Base-by-base conservation (phyloP, 2,797 vertebrate genomes). In the Anabacerthia variegaticeps region DNA sequence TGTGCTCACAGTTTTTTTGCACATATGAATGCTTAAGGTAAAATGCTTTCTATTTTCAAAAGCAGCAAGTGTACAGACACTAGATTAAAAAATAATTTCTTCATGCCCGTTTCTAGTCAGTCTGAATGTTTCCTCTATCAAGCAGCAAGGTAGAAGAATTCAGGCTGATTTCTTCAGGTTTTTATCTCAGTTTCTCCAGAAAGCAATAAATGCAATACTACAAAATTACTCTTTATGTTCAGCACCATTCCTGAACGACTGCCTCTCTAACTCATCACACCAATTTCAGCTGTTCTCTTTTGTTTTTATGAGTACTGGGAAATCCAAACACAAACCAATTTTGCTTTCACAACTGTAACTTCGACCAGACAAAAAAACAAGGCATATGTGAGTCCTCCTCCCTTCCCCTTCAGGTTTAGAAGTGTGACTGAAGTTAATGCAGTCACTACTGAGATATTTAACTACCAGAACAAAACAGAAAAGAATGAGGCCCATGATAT, bases 21-120 rank as follows among this genome's bases (percentile, higher is more conserved):
- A 89, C 22, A 13, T 48, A 89, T 26, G 30, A 91, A 18, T 0
- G 1, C 68, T 94, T 87, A 71, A 83, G 72, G 65, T 96, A 76
- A 94, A 95, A 89, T 54, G 26, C 37, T 93, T 94, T 85, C 36
- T 77, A 55, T 36, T 91, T 95, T 62, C 81, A 85, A 92, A 85
- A 89, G 30, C 49, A 85, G 68, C 65, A 72, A 92, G 26, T 62
- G n/a, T 68, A 34, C 54, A 68, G 52, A 61, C 27, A 36, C 12
- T 54, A 73, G 34, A 66, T 52, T 41, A 73, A 86, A 72, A 37
- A 46, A 32, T 27, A 2, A 41, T 78, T 88, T 65, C 55, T 82
- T 84, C 39, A 23, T 51, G 17, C 55, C 17, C 3, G 7, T 92
- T 85, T 92, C 48, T 79, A 54, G 39, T 82, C 28, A 46, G 32